Conservation (phyloP, 2,113 vertebrate genomes). For the Progne subis region DNA sequence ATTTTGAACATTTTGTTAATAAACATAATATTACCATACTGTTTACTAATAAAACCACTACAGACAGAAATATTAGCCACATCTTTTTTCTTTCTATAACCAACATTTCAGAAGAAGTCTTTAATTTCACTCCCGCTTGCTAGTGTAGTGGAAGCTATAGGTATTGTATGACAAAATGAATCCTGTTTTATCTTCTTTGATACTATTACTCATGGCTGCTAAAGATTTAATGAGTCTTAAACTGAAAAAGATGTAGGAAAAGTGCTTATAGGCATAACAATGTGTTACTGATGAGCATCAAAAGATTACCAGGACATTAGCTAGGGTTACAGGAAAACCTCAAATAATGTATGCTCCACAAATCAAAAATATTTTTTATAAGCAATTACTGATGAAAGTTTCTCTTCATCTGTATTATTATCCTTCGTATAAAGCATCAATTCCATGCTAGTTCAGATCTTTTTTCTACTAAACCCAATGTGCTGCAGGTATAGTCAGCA, state of each 20-base stretch:
- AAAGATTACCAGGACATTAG: conserved; percentile 55
- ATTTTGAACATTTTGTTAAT: background rate
- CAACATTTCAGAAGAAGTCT: conserved; percentile 38
- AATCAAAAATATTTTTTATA: conserved; percentile 47
- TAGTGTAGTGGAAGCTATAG: conserved; percentile 12
- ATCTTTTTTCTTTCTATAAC: background rate
- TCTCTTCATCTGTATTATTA: background rate
- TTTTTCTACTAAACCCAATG: background rate
- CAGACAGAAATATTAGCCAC: background rate
- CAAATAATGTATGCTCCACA: conserved; percentile 2
- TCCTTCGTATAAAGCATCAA: background rate
- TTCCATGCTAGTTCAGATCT: background rate
- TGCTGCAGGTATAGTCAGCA: background rate
- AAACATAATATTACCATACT: background rate
- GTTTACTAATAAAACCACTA: background rate
- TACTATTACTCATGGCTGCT: conserved; percentile 44
- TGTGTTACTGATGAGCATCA: conserved; percentile 67
- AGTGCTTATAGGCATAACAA: conserved; percentile 55
- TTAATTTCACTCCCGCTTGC: conserved; percentile 46
- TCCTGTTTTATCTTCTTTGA: conserved; percentile 51
- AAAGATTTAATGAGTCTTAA: conserved; percentile 62
- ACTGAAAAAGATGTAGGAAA: conserved; percentile 62
- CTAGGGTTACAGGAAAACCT: conserved; percentile 57
- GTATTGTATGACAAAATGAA: conserved; percentile 51
- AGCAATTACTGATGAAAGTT: background rate